A percentile compares a stretch with the other conserved stretches of the same genome.
Conservation (phyloP, 2,797 vertebrate species). For the Esox lucius region DNA sequence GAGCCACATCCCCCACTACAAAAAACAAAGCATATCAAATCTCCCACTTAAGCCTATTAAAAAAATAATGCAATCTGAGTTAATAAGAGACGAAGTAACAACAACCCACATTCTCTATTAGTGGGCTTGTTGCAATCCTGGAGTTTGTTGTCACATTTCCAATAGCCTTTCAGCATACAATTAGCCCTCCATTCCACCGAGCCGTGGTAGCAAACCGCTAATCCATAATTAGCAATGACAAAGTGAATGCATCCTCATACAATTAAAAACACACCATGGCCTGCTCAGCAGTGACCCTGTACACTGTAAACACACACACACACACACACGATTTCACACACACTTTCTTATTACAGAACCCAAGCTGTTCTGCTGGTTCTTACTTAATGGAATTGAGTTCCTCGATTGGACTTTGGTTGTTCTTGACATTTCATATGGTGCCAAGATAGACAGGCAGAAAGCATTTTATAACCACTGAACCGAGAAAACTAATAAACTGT, state of each 20-base stretch:
- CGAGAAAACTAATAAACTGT: constrained; percentile 64
- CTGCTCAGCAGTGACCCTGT: neutral
- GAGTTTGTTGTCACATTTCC: constrained; percentile 48
- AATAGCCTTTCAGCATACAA: constrained; percentile 44
- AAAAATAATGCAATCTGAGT: constrained; percentile 7
- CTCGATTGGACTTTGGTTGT: constrained; percentile 48
- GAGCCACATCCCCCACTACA: neutral
- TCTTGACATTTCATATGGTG: constrained; percentile 47
- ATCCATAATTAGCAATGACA: constrained; percentile 51
- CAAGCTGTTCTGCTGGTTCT: constrained; percentile 53
- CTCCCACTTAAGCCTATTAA: neutral
- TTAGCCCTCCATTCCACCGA: constrained; percentile 41
- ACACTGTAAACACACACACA: constrained; percentile 2
- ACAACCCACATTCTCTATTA: constrained; percentile 7
- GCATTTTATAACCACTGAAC: constrained; percentile 49
- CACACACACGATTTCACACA: constrained; percentile 31
- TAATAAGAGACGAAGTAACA: constrained; percentile 20
- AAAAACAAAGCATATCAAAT: neutral
- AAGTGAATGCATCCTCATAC: constrained; percentile 44
- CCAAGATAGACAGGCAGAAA: constrained; percentile 41
- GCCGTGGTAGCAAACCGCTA: constrained; percentile 35
- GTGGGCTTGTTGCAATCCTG: constrained; percentile 42
- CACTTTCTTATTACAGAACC: constrained; percentile 52
- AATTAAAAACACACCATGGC: constrained; percentile 39
- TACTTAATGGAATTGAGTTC: constrained; percentile 59